A percentile compares a stretch with the other conserved stretches of the same genome.
Conservation (phyloP, 2,797 vertebrate species). For the Hippopotamyrus pictus region DNA sequence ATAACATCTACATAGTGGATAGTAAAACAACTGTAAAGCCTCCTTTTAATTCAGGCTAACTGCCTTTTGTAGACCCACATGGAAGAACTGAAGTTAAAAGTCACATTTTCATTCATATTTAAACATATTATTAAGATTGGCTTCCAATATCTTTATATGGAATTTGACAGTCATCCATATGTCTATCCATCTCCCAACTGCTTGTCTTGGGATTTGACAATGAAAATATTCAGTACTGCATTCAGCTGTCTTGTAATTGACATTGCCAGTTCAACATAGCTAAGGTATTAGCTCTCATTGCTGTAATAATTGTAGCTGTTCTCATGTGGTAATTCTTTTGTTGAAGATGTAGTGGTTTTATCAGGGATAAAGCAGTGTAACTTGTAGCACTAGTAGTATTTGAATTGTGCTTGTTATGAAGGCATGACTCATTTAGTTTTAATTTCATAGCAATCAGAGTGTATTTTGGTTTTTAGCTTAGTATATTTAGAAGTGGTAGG, state of each 20-base stretch:
- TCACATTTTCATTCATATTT: background rate
- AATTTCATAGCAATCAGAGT: background rate
- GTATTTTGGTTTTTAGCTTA: background rate
- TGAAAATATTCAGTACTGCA: background rate
- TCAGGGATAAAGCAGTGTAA: background rate
- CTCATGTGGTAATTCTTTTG: background rate
- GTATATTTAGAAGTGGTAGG: background rate
- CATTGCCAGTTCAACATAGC: background rate
- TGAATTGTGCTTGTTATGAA: background rate
- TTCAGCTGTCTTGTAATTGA: background rate
- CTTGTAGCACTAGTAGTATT: background rate
- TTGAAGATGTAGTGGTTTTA: slow-evolving; percentile 1
- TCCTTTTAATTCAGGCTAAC: background rate
- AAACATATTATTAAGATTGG: background rate
- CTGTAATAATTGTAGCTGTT: background rate
- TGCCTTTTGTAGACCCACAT: background rate
- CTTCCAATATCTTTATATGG: background rate
- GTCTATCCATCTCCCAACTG: background rate
- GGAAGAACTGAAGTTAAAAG: background rate
- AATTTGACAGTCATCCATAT: background rate
- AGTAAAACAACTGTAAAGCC: background rate
- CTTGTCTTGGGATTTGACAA: background rate
- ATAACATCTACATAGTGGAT: background rate
- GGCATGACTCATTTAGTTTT: background rate
- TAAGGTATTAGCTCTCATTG: background rate